phyloP scores from a whole-genome alignment of 2,797 vertebrate species.

The Arctocebus calabarensis region DNA sequence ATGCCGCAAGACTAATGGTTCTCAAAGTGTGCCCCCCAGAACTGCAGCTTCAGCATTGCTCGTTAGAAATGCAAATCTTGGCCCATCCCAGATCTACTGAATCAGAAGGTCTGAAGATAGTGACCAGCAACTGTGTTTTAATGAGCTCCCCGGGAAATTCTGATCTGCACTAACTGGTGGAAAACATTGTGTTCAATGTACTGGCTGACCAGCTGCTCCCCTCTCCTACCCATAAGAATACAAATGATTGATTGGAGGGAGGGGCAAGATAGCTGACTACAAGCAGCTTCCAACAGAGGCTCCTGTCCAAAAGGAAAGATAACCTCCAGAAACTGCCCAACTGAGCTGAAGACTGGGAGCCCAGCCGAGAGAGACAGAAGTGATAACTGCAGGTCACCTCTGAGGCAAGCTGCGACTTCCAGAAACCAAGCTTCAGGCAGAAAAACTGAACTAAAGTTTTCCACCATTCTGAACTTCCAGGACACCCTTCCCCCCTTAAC shows the following conservation, averaged over 20 bases:
- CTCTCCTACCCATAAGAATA: neutral
- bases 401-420: no score
- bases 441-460: no score
- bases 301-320: no score
- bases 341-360: no score
- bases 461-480: no score
- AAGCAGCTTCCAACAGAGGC: no score
- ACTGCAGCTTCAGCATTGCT: neutral
- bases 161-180: rapidly evolving
- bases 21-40: neutral
- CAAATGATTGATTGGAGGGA: neutral
- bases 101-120: neutral
- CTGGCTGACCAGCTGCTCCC: rapidly evolving
- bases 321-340: no score
- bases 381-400: no score
- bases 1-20: neutral
- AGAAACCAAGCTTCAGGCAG: no score
- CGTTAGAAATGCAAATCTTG: neutral
- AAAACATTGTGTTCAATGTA: neutral
- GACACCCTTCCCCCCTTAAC: no score
- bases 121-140: neutral
- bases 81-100: neutral
- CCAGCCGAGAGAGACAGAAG: no score
- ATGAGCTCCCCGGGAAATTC: neutral
- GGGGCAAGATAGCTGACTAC: no score